phyloP scores from a whole-genome alignment of 2,797 vertebrate species.

The Tiaroga cobitis region DNA sequence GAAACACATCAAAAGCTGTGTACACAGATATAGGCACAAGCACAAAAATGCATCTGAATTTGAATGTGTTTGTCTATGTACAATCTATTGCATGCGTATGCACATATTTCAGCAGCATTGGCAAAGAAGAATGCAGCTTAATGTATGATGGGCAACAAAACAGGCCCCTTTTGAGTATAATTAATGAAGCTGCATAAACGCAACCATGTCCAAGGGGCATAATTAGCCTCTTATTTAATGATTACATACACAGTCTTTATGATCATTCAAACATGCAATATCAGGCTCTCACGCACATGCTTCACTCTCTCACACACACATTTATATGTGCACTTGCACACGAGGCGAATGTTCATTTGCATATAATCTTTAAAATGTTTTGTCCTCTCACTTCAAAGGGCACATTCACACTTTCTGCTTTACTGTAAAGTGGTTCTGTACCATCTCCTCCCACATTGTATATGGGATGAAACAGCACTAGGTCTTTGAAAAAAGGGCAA shows the following conservation, averaged over 20 bases:
- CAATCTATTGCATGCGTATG: neutral
- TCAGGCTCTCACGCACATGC: neutral
- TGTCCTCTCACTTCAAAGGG: slow-evolving; percentile 39
- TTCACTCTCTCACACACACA: slow-evolving; percentile 2
- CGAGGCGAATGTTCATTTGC: slow-evolving; percentile 32
- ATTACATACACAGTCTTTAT: slow-evolving; percentile 29
- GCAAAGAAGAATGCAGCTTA: neutral
- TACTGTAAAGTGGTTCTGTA: slow-evolving; percentile 20
- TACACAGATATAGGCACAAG: neutral
- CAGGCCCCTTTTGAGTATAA: slow-evolving; percentile 19
- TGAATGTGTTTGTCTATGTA: neutral
- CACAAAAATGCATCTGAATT: neutral
- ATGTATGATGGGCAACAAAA: slow-evolving; percentile 3
- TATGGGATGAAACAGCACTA: slow-evolving; percentile 1
- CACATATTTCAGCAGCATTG: neutral
- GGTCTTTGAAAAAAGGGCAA: slow-evolving; percentile 2
- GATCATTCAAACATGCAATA: slow-evolving; percentile 16
- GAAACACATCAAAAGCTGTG: neutral
- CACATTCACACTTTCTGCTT: slow-evolving; percentile 37
- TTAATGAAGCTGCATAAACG: slow-evolving; percentile 28
- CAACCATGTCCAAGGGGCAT: slow-evolving; percentile 14
- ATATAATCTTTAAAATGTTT: slow-evolving; percentile 50
- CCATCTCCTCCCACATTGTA: slow-evolving; percentile 29
- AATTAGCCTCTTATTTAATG: slow-evolving; percentile 40
- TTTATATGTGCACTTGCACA: slow-evolving; percentile 22